These are phyloP conservation scores for Enteromius thamalakanensis DNA, from an alignment of 2,797 vertebrate species.

Conservation along the genomic window DNA sequence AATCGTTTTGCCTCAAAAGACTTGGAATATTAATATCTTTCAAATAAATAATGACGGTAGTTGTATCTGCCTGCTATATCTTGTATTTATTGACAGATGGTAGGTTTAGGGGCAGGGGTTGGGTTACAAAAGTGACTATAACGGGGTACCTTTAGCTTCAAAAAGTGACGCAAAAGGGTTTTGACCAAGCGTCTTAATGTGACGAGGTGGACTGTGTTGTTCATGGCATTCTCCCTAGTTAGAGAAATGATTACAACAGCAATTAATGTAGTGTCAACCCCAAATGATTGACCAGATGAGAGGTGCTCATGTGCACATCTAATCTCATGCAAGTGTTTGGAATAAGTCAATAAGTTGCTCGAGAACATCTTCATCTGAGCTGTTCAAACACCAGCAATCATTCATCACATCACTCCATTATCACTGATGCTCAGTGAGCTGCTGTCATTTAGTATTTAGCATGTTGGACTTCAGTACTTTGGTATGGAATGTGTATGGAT, in stretches of 20 bases:
- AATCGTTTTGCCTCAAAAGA: too few species aligned
- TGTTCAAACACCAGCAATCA: constrained; percentile 17
- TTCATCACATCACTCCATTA: neutral
- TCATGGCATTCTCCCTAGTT: neutral
- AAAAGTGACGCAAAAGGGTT: too few species aligned
- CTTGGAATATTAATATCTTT: too few species aligned
- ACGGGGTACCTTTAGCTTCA: too few species aligned
- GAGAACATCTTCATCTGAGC: neutral
- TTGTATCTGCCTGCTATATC: too few species aligned
- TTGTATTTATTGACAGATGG: too few species aligned
- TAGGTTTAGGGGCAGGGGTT: too few species aligned
- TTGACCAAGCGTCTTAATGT: too few species aligned
- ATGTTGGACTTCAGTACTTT: neutral
- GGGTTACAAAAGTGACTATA: too few species aligned
- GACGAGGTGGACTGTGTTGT: too few species aligned
- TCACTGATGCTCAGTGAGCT: neutral
- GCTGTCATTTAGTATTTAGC: neutral
- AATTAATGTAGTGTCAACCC: neutral
- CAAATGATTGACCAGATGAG: constrained; percentile 18
- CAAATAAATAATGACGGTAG: too few species aligned
- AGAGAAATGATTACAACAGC: neutral
- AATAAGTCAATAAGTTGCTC: neutral
- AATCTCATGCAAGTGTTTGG: neutral
- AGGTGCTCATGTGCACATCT: neutral
- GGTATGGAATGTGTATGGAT: neutral